Percentiles rank a stretch among this genome's conserved stretches.
Evolutionary conservation across 2,113 vertebrate species (phyloP).

Genomic region (Vanacampus margaritifer): DNA sequence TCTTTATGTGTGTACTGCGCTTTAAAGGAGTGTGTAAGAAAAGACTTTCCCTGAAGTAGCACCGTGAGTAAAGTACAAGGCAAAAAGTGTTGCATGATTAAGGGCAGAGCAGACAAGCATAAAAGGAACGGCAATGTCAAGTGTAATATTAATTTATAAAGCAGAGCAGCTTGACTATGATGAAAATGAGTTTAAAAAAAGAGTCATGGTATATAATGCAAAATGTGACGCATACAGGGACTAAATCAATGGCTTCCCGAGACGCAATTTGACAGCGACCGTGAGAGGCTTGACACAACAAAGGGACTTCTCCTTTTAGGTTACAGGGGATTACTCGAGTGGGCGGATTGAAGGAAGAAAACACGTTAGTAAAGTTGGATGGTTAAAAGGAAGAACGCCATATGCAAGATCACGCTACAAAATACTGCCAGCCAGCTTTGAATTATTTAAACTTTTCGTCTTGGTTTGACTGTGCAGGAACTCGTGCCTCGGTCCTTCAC

Average conservation of each 20-base stretch:
- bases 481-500: conserved; percentile 44
- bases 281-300: conserved; percentile 58
- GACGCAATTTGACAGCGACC: conserved; percentile 39
- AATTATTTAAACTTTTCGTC: conserved; percentile 63
- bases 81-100: conserved; percentile 31
- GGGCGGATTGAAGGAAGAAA: conserved; percentile 21
- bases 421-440: conserved; percentile 43
- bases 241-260: conserved; percentile 25
- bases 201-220: conserved; percentile 13
- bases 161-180: conserved; percentile 38
- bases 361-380: conserved; percentile 44
- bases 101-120: conserved; percentile 35
- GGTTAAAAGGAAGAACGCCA: conserved; percentile 29
- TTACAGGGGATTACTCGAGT: conserved; percentile 41
- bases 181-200: conserved; percentile 19
- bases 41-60: background rate
- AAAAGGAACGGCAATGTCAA: conserved; percentile 40
- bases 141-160: conserved; percentile 36
- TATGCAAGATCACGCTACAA: conserved; percentile 25
- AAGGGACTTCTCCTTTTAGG: conserved; percentile 43
- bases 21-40: no score
- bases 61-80: conserved; percentile 33
- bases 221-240: conserved; percentile 10
- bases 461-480: conserved; percentile 40
- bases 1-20: no score